phyloP scores from a whole-genome alignment of 2,797 vertebrate genomes.

The Psittacula derbiana region DNA sequence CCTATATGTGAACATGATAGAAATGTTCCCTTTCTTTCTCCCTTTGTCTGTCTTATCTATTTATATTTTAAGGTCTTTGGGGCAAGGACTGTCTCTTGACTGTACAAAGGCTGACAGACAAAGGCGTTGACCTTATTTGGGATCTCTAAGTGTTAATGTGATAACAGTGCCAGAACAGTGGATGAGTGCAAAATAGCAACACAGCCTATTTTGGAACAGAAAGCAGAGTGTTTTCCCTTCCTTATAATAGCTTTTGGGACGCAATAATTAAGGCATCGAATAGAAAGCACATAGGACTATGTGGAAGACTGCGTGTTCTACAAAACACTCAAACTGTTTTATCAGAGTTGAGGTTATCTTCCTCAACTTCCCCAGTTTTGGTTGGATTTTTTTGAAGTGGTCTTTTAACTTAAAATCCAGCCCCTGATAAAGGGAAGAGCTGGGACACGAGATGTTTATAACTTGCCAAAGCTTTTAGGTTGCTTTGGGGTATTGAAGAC shows the following conservation, averaged over 20 bases:
- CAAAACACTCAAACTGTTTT: background rate
- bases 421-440: background rate
- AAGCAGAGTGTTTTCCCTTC: background rate
- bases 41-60: slow-evolving; percentile 63
- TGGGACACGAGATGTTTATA: background rate
- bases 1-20: slow-evolving; percentile 16
- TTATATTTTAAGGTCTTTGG: slow-evolving; percentile 65
- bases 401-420: background rate
- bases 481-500: background rate
- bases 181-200: background rate
- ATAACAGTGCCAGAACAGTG: background rate
- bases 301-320: background rate
- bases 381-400: background rate
- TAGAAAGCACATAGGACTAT: background rate
- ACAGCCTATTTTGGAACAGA: background rate
- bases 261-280: background rate
- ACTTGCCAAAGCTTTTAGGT: background rate
- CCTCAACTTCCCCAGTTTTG: background rate
- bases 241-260: background rate
- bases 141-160: slow-evolving; percentile 35
- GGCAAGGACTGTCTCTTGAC: slow-evolving; percentile 49
- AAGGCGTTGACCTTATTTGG: slow-evolving; percentile 44
- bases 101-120: slow-evolving; percentile 48
- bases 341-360: background rate
- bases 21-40: slow-evolving; percentile 61